Percentiles rank a stretch among this genome's conserved stretches.
phyloP scores from a whole-genome alignment of 2,888 invertebrate genomes.

The Aphodius granarius region DNA sequence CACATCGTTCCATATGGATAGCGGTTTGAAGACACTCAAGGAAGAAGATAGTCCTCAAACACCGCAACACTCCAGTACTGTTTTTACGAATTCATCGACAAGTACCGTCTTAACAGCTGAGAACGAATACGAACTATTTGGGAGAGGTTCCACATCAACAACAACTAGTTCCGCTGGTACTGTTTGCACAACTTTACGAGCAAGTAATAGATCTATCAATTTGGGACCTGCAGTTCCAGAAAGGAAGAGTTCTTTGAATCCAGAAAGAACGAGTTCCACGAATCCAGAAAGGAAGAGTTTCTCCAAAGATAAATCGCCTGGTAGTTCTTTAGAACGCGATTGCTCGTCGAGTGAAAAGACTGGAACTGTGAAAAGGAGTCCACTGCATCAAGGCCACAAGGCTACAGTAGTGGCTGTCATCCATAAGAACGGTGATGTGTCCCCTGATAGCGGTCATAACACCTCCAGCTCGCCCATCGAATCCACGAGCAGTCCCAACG shows the following conservation, averaged over 20 bases:
- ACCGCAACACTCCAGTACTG: conserved; percentile 71
- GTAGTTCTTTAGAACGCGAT: conserved; percentile 54
- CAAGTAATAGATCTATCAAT: conserved; percentile 65
- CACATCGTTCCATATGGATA: conserved; percentile 96
- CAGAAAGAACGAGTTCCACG: conserved; percentile 55
- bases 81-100: conserved; percentile 69
- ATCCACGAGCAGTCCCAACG: conserved; percentile 71
- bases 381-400: conserved; percentile 49
- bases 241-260: conserved; percentile 74
- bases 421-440: conserved; percentile 68
- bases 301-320: conserved; percentile 44
- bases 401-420: conserved; percentile 63
- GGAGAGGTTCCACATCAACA: conserved; percentile 89
- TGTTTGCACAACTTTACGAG: conserved; percentile 81
- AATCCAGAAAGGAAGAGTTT: too few relatives aligned
- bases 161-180: conserved; percentile 90
- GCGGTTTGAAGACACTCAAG: conserved; percentile 83
- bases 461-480: conserved; percentile 80
- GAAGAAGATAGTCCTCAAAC: conserved; percentile 75
- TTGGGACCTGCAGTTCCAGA: conserved; percentile 80
- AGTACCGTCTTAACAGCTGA: conserved; percentile 75
- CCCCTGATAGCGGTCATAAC: conserved; percentile 80
- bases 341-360: conserved; percentile 47
- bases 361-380: conserved; percentile 53
- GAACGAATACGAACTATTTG: conserved; percentile 88